Evolutionary conservation across 2,113 vertebrate genomes (phyloP).

Genomic region (Miniopterus natalensis): DNA sequence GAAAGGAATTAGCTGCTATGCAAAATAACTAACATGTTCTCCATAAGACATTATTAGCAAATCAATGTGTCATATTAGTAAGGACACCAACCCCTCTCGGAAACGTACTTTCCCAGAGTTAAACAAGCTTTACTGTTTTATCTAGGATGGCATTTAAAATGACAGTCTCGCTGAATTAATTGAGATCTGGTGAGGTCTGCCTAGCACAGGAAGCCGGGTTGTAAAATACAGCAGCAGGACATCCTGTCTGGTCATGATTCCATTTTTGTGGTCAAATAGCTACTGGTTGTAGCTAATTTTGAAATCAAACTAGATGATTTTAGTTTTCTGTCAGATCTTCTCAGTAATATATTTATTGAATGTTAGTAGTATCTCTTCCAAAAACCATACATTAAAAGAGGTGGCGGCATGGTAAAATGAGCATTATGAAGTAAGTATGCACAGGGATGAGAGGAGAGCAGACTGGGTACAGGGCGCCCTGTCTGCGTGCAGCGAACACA

Average conservation of each 20-base stretch:
- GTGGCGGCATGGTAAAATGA: not conserved
- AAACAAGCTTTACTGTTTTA: not conserved
- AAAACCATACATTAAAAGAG: not conserved
- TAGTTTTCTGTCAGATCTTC: not conserved
- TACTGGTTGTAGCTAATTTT: not conserved
- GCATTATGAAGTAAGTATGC: not conserved
- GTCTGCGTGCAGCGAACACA: not conserved
- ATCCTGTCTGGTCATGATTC: not conserved
- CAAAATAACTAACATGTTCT: not conserved
- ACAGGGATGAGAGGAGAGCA: not conserved
- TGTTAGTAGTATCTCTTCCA: not conserved
- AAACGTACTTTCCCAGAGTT: not conserved
- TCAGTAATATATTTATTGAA: not conserved
- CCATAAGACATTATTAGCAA: not conserved
- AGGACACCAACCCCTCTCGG: not conserved
- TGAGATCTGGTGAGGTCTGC: not conserved
- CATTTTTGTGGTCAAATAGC: not conserved
- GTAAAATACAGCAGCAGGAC: not conserved
- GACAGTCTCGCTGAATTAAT: accelerated
- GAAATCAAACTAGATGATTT: constrained; percentile 34
- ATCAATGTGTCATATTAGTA: not conserved
- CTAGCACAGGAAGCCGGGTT: too few species aligned
- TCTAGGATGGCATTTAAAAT: not conserved
- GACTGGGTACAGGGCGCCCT: accelerated
- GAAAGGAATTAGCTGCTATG: not conserved